Conservation (phyloP, 2,113 vertebrate species). For the Oreochromis aureus region DNA sequence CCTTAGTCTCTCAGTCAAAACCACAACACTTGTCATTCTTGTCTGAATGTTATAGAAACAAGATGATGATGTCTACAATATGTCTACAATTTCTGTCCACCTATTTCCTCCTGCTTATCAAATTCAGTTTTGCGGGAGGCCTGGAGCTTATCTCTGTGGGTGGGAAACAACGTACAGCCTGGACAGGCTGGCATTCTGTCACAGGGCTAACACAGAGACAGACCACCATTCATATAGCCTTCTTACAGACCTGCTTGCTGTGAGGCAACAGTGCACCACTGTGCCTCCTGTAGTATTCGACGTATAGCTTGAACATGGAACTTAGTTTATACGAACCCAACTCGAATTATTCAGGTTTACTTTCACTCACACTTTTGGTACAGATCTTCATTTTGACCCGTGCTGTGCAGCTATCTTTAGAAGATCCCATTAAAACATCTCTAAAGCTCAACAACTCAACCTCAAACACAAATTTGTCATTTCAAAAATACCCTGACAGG, state of each 20-base stretch:
- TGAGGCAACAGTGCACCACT: neutral
- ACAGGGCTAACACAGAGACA: neutral
- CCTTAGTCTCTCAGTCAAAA: neutral
- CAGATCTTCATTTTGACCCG: neutral
- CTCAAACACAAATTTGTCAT: neutral
- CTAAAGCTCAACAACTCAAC: neutral
- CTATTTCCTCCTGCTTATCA: neutral
- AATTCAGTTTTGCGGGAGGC: neutral
- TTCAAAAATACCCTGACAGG: neutral
- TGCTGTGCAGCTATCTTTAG: neutral
- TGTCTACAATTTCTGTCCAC: neutral
- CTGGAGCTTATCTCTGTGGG: neutral
- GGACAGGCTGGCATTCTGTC: neutral
- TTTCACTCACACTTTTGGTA: neutral
- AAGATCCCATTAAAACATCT: neutral
- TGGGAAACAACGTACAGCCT: neutral
- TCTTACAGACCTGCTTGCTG: neutral
- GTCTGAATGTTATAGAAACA: neutral
- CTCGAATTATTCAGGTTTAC: neutral
- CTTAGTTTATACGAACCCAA: neutral
- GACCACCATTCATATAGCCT: neutral
- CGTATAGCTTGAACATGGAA: neutral
- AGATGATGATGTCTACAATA: neutral
- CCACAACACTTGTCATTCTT: neutral
- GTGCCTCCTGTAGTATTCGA: neutral